Evolutionary conservation across 2,888 invertebrate genomes (phyloP).

Genomic region (Heteromyza rotundicornis): DNA sequence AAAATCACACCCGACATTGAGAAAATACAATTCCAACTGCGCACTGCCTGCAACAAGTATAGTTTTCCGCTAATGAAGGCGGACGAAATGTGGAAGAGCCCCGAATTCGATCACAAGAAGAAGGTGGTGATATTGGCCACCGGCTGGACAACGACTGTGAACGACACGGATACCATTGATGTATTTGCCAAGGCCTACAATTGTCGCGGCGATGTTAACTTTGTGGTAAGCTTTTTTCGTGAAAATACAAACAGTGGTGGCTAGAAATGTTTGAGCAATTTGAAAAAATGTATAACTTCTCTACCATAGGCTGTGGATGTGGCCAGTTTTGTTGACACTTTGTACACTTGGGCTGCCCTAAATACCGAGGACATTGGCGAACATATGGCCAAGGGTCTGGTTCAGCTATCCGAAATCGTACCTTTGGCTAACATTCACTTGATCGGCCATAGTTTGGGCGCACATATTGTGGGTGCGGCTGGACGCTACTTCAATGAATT

Average conservation of each 20-base stretch:
- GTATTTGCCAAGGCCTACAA: conserved; percentile 52
- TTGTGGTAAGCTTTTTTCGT: conserved; percentile 48
- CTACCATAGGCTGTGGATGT: conserved; percentile 55
- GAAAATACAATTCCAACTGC: conserved; percentile 54
- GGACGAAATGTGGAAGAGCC: conserved; percentile 52
- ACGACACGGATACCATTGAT: conserved; percentile 48
- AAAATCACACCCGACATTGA: conserved; percentile 50
- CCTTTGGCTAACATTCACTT: conserved; percentile 53
- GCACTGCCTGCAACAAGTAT: conserved; percentile 45
- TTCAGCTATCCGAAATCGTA: conserved; percentile 46
- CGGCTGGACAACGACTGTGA: conserved; percentile 58
- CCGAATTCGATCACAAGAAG: conserved; percentile 50
- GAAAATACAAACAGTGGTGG: neutral
- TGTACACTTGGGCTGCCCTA: conserved; percentile 60
- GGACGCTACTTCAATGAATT: conserved; percentile 47
- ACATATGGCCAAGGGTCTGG: conserved; percentile 48
- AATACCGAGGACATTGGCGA: conserved; percentile 58
- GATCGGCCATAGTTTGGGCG: conserved; percentile 61
- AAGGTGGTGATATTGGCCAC: conserved; percentile 57
- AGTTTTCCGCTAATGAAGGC: conserved; percentile 49
- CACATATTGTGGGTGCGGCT: conserved; percentile 59
- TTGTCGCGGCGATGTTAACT: conserved; percentile 57
- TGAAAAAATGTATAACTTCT: neutral
- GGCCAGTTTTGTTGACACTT: conserved; percentile 54
- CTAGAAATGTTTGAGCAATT: too few species aligned